Conservation (phyloP, 2,888 invertebrate genomes). For the Drosophila merina region DNA sequence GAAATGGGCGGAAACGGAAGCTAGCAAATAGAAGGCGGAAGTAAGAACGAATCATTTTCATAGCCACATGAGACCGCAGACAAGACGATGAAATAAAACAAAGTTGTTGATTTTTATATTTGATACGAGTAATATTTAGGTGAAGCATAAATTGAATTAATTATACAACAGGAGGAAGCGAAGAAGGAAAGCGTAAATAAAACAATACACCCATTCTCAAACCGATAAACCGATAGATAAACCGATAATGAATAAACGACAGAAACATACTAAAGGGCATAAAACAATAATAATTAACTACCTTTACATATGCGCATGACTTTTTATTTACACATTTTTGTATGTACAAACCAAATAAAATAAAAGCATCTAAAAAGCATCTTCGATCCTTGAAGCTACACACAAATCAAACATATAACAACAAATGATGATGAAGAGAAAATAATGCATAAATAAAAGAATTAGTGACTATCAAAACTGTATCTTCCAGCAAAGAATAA, state of each 20-base stretch:
- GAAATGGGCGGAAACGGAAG: slow-evolving; percentile 13
- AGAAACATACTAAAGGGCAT: slow-evolving; percentile 68
- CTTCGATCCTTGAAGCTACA: slow-evolving; percentile 56
- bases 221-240: slow-evolving; percentile 23
- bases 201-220: slow-evolving; percentile 41
- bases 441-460: slow-evolving; percentile 72
- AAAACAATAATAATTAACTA: slow-evolving; percentile 72
- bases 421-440: slow-evolving; percentile 42
- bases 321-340: slow-evolving; percentile 78
- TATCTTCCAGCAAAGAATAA: slow-evolving; percentile 83
- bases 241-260: slow-evolving; percentile 48
- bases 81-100: slow-evolving; percentile 45
- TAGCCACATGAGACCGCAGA: slow-evolving; percentile 73
- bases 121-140: slow-evolving; percentile 84
- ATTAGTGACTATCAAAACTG: slow-evolving; percentile 84
- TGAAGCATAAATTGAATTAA: slow-evolving; percentile 79
- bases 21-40: slow-evolving; percentile 24
- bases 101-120: slow-evolving; percentile 84
- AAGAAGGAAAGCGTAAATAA: slow-evolving; percentile 36
- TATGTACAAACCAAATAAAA: slow-evolving; percentile 51
- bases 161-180: slow-evolving; percentile 70
- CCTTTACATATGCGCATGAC: slow-evolving; percentile 60
- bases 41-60: slow-evolving; percentile 67
- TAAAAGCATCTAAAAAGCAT: slow-evolving; percentile 25
- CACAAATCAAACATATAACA: slow-evolving; percentile 52